Evolutionary conservation across 1,140 invertebrate genomes (phyloP), one percentile per base, ranked within the genome.

Genomic region (Lysiphlebus fabarum): DNA sequence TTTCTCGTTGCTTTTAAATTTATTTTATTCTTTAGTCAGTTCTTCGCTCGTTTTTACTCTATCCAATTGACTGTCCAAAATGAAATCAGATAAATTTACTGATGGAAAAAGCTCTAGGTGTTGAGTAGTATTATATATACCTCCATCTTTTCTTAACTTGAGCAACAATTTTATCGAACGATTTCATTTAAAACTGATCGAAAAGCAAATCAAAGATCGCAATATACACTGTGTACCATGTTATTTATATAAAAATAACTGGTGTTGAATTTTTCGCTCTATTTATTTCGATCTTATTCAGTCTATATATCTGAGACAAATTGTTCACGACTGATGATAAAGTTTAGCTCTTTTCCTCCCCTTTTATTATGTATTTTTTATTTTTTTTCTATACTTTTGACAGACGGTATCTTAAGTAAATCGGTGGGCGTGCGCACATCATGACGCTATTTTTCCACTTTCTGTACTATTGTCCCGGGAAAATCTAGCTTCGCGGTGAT

Each of bases 21-120:
- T 26, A 26, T 26, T 26, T 26, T 26, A 1, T 26, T 26, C 17
- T 26, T 26, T 26, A 26, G 17, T 26, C 17, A 26, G 17, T 26
- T 4, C 17, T 26, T 26, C 17, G 1, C 17, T 26, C 17, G 17
- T 26, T 17, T 45, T 42, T 49, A 17, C 51, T 49, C 17, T 8
- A 7, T 10, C 12, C 34, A 36, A 34, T 38, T 10, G 14, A 49
- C 48, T 33, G 9, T 12, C 45, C 44, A 5, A 41, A 38, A 56
- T 45, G 36, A 42, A 51, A 64, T 64, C 56, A 58, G 56, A 61
- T 51, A 56, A 64, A 64, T 58, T 55, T 44, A 11, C 48, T 61
- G 51, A 61, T 64, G 47, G 56, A 53, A 53, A 55, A 41, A 33
- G 26, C 49, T 51, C 37, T 12, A 37, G 33, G 51, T 53, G 14